Evolutionary conservation across 2,888 invertebrate species (phyloP).

Genomic region (Uropetala carovei): DNA sequence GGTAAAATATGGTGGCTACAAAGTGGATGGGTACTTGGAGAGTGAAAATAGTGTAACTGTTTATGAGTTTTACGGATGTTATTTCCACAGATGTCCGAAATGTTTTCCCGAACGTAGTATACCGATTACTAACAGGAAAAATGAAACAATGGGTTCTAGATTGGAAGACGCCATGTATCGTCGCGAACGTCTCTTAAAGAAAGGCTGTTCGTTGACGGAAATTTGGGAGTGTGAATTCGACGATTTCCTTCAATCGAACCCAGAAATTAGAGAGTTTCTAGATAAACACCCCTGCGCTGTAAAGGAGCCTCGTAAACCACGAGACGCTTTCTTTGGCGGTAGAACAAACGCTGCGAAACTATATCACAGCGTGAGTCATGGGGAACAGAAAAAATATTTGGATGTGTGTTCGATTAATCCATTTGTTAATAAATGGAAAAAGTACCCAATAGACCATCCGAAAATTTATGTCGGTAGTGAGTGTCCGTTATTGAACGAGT

Average conservation of each 20-base stretch:
- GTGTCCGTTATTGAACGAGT: constrained; percentile 66
- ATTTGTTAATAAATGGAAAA: no score
- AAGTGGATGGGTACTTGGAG: neutral
- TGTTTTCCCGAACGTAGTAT: neutral
- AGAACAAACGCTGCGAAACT: constrained; percentile 65
- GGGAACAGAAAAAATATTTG: no score
- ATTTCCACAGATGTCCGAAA: neutral
- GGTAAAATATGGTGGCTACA: no score
- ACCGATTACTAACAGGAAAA: neutral
- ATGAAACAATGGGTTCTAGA: neutral
- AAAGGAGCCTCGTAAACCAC: constrained; percentile 67
- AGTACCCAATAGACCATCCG: no score
- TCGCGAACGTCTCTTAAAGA: neutral
- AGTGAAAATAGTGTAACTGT: neutral
- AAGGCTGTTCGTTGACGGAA: constrained; percentile 47
- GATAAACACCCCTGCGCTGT: constrained; percentile 29
- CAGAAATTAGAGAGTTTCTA: neutral
- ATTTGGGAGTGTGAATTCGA: constrained; percentile 68
- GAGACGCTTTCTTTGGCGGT: constrained; percentile 69
- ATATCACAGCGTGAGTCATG: no score
- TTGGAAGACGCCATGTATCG: neutral
- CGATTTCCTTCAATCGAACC: constrained; percentile 60
- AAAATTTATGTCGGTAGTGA: no score
- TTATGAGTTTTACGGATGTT: constrained; percentile 6
- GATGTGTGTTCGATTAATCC: no score